Base-by-base conservation (phyloP, 2,888 invertebrate genomes). In the Acholoe squamosa region DNA sequence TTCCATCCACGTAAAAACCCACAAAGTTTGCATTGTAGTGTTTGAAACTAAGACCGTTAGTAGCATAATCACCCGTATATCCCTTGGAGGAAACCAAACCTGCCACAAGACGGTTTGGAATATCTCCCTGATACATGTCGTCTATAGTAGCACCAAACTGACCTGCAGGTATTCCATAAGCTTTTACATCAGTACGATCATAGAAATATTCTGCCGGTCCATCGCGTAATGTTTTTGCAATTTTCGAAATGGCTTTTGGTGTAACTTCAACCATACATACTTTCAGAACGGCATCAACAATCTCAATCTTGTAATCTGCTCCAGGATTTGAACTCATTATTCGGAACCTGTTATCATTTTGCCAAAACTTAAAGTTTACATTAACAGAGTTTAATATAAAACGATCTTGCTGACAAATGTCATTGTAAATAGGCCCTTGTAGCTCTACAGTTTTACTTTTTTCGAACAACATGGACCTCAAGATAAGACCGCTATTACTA, bases 61-160 rank as follows among this genome's bases (percentile, higher is more conserved):
- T 19, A 16, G 14, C 33, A 25, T 71, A 89, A 31, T 51, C 28
- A 3, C 89, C 89, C 5, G 14, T 61, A 33, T 71, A 89, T 19
- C 51, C 89, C 25, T n/a, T 22, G 10, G 67, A 61, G 0, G n/a
- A 16, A 7, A 89, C 89, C 33, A 89, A n/a, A 7, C 61, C 67
- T 28, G 71, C 33, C 0, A 89, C 34, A 22, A 89, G 0, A 19
- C 34, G 14, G 56, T 22, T 71, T 19, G 89, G 89, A 25, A 89
- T 71, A 31, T 43, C 43, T 12, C 89, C 89, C 28, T 89, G 89
- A 34, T 61, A 89, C 34, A 89, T 71, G 25, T 89, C 89, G 22
- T 89, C 89, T 19, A 43, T 89, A 1, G 89, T 71, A 12, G 25
- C n/a, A 3, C 61, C 34, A 25, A 19, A 89, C 34, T 43, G 43